Conservation (phyloP, 2,888 invertebrate genomes). For the Sarcophaga subvicina region DNA sequence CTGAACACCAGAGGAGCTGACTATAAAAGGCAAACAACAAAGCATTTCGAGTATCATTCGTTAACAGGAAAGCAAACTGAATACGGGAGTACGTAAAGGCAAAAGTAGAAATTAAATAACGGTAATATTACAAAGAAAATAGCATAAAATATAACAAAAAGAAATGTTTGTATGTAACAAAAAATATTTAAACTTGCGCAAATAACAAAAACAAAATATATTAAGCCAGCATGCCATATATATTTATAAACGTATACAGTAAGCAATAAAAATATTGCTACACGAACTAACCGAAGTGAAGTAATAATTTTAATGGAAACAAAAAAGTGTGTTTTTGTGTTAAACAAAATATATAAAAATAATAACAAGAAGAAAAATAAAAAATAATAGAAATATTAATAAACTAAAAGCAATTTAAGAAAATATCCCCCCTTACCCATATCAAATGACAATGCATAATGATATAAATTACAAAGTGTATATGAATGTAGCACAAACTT, state of each 20-base stretch:
- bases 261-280: conserved; percentile 7
- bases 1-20: conserved; percentile 18
- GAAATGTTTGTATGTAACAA: background rate
- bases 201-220: conserved; percentile 52
- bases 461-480: too few relatives aligned
- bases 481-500: too few relatives aligned
- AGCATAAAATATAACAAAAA: background rate
- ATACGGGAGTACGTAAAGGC: conserved; percentile 55
- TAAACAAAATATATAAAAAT: background rate
- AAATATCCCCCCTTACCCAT: too few relatives aligned
- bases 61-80: conserved; percentile 60
- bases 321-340: background rate
- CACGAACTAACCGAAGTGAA: background rate
- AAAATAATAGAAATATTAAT: too few relatives aligned
- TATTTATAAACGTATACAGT: conserved; percentile 24
- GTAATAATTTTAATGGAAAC: background rate
- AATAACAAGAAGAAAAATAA: too few relatives aligned
- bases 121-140: background rate
- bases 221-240: background rate
- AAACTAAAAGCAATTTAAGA: too few relatives aligned
- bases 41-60: conserved; percentile 73
- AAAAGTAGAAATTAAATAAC: conserved; percentile 40
- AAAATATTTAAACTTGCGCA: conserved; percentile 60
- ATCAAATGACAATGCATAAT: too few relatives aligned
- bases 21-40: conserved; percentile 74